Base-by-base conservation (phyloP, 2,113 vertebrate species). In the Cairina moschata region DNA sequence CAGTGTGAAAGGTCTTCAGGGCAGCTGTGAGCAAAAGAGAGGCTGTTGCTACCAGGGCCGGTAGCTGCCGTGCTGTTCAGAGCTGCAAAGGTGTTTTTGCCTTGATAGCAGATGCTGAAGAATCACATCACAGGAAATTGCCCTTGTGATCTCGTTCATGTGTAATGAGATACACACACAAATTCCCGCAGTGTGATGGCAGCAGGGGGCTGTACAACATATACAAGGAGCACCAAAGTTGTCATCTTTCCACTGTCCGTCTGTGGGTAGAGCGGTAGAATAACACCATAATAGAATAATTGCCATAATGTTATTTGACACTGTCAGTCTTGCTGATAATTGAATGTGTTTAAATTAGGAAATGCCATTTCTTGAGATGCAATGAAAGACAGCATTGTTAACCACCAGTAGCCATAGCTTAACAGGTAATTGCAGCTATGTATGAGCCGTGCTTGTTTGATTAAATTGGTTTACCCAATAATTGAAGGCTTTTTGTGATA, bases 351-450 rank as follows among this genome's bases (percentile, higher is more conserved):
- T 95, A 74, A 67, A 63, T 62, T 60, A 60, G 77, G 69, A 31
- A 73, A 76, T 88, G 67, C 63, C 0, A 1, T 83, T 97, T 96
- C 26, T 79, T 14, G 32, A 85, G 20, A 31, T 82, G 82, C 78
- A 88, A 63, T 59, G 67, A 86, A 93, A 91, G 67, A 44, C 36
- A 74, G 17, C 72, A 79, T 86, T 93, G 29, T 93, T 79, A 16
- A 91, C 71, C 93, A 62, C 28, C 44, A 48, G 26, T 52, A 63
- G 29, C 18, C 83, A 36, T 56, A 95, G 86, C 85, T 81, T 80
- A n/a, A 15, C 72, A 95, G 82, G 85, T 94, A 95, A 93, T 95
- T 96, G 66, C 58, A 86, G 31, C 60, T 92, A 18, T 83, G 13
- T 54, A 88, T 25, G 44, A 93, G 38, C 44, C n/a, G 32, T 36